Evolutionary conservation across 2,113 vertebrate species (phyloP).

Genomic region (Emydura subglobosa): DNA sequence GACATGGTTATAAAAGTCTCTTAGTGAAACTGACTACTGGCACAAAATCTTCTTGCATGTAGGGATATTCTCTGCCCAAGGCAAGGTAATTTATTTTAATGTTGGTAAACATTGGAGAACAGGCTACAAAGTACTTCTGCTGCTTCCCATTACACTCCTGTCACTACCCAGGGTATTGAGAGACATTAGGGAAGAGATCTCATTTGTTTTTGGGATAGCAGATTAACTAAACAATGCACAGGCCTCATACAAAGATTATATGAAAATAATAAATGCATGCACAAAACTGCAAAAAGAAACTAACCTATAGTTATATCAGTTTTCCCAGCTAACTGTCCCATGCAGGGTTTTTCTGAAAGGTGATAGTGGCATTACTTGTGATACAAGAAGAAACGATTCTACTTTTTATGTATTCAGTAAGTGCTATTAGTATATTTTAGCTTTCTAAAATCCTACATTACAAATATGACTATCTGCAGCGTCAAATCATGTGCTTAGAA

Average conservation of each 20-base stretch:
- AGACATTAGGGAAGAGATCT: not conserved
- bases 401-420: not conserved
- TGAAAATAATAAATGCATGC: not conserved
- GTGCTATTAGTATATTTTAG: not conserved
- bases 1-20: not conserved
- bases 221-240: not conserved
- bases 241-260: not conserved
- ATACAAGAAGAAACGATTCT: not conserved
- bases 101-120: not conserved
- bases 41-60: not conserved
- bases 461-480: slow-evolving; percentile 30
- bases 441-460: not conserved
- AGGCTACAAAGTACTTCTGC: not conserved
- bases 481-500: not conserved
- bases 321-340: not conserved
- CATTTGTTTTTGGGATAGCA: not conserved
- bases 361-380: not conserved
- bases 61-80: not conserved
- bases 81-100: not conserved
- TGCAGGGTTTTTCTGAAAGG: not conserved
- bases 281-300: not conserved
- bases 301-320: not conserved
- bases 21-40: not conserved
- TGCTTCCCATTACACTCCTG: not conserved
- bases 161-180: not conserved